These are phyloP conservation scores for Agonum fuliginosum DNA, from an alignment of 2,888 invertebrate genomes.

Conservation along the genomic window DNA sequence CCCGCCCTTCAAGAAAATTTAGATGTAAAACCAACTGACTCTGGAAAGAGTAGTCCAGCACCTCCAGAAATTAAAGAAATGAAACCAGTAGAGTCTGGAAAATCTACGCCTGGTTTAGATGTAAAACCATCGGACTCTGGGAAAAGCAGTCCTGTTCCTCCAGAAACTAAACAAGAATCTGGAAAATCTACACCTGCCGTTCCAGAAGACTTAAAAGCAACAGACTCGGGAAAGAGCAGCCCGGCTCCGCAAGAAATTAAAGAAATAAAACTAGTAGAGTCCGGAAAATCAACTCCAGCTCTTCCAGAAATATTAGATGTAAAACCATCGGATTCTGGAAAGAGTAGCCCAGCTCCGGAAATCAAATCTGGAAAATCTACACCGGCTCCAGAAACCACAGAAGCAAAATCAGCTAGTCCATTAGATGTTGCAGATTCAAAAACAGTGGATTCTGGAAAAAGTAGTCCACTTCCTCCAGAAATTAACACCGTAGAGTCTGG, in stretches of 20 bases:
- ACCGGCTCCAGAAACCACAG: background rate
- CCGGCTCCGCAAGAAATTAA: conserved; percentile 60
- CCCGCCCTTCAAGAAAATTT: too few relatives aligned
- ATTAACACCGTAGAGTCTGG: background rate
- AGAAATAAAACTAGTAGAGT: too few relatives aligned
- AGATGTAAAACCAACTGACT: too few relatives aligned
- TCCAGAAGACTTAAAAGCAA: too few relatives aligned
- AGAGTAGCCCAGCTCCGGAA: conserved; percentile 13
- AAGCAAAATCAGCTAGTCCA: conserved; percentile 1
- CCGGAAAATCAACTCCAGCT: conserved; percentile 31
- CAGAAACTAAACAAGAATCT: too few relatives aligned
- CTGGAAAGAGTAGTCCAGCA: conserved; percentile 44
- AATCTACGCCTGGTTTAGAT: conserved; percentile 2
- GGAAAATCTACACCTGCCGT: conserved; percentile 29
- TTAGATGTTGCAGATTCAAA: conserved; percentile 8
- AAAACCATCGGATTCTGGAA: conserved; percentile 40
- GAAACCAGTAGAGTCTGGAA: conserved; percentile 5
- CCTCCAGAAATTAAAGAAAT: conserved; percentile 56
- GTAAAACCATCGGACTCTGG: background rate
- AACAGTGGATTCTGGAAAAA: conserved; percentile 43
- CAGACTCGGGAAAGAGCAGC: too few relatives aligned
- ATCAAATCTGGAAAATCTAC: conserved; percentile 64
- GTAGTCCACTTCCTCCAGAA: conserved; percentile 56
- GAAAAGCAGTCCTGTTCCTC: conserved; percentile 69
- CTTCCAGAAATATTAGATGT: conserved; percentile 6